A percentile compares a stretch with the other conserved stretches of the same genome.
phyloP scores from a whole-genome alignment of 35 echinoderm and acorn worm genomes.

The Chiridota heheva region DNA sequence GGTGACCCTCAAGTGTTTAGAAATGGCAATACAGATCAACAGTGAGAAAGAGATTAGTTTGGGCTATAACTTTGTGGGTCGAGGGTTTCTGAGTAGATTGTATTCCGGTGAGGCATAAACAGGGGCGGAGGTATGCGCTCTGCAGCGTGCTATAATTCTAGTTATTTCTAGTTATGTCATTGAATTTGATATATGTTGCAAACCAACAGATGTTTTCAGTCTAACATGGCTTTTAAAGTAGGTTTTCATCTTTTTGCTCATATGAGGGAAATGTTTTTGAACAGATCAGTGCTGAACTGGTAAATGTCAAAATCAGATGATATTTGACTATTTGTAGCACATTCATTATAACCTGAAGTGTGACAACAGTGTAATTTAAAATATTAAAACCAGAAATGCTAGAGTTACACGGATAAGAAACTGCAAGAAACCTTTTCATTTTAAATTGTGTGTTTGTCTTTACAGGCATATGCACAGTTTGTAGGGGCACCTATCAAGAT shows the following conservation, averaged over 20 bases:
- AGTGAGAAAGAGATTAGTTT: no score
- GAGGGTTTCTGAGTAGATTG: no score
- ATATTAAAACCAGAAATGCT: slow-evolving; percentile 56
- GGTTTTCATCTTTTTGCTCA: neutral
- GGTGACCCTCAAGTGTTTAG: no score
- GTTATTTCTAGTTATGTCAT: neutral
- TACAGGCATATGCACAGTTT: slow-evolving; percentile 85
- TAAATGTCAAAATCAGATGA: neutral
- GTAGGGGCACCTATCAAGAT: slow-evolving; percentile 81
- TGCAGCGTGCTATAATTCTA: no score
- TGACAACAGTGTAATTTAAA: slow-evolving; percentile 75
- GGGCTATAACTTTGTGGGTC: no score
- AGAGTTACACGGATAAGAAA: slow-evolving; percentile 57
- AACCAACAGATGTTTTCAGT: neutral
- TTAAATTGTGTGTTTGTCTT: slow-evolving; percentile 27
- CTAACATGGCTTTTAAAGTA: neutral
- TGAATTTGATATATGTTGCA: neutral
- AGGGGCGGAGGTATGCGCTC: no score
- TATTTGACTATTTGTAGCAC: neutral
- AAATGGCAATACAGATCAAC: no score
- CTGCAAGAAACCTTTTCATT: neutral
- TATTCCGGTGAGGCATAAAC: no score
- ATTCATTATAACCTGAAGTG: slow-evolving; percentile 55
- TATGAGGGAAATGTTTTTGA: neutral
- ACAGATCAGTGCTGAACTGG: neutral